Base-by-base conservation (phyloP, 2,113 vertebrate genomes). In the Peromyscus leucopus region DNA sequence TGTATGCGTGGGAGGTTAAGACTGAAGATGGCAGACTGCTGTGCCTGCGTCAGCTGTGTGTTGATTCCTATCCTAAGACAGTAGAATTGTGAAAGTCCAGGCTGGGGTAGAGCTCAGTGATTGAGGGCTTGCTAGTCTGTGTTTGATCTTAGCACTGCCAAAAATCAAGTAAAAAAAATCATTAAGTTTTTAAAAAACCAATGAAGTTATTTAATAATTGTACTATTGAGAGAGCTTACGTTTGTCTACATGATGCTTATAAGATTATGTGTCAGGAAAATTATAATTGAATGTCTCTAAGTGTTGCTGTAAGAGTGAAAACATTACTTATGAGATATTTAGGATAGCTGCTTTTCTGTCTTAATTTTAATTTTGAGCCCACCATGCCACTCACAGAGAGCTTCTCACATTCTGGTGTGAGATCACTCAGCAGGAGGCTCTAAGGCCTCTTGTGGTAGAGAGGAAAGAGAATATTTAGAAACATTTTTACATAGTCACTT, bases 201-300 rank as follows among this genome's bases (percentile, higher is more conserved):
- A 22, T 16, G 93, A 83, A 82, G 19, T 79, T 96, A 91, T 26
- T 92, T 93, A 93, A 39, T 97, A 97, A 67, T 92, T 39, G 75
- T 80, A 88, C 46, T 84, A 0, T 80, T 95, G 90, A 90, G 21
- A 83, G 31, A 36, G 46, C 21, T 95, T 94, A 17, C 9, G 12
- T 89, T 96, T 96, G 33, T 94, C 22, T 91, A 46, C 21, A 28
- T 91, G 24, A 91, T 78, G 51, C n/a, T 94, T 94, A 6, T 26
- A 61, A 61, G 88, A 61, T 5, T 24, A 2, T 80, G 15, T 69
- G n/a, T 67, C 78, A 96, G 59, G 46, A 94, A 95, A 89, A 79
- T 94, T 94, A 33, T 87, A 76, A 61, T 39, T 82, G 57, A 96
- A 93, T 36, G 51, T 65, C 48, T 59, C 7, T 94, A 22, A 26